These are phyloP conservation scores for Clarias magur DNA, from an alignment of 2,113 vertebrate genomes.

Conservation along the genomic window DNA sequence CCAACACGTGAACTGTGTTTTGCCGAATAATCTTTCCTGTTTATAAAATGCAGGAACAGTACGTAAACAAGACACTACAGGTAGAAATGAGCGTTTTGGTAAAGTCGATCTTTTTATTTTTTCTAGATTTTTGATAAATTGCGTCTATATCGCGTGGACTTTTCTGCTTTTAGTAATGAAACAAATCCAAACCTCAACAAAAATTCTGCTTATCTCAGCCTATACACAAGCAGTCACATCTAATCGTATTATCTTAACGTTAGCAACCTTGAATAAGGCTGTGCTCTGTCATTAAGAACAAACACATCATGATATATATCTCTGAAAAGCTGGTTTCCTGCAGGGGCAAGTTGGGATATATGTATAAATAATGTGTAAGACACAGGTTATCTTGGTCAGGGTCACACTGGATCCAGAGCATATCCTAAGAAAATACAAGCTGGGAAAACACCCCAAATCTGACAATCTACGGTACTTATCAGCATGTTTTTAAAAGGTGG, in stretches of 20 bases:
- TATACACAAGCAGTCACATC: background rate
- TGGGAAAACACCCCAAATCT: background rate
- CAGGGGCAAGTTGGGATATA: background rate
- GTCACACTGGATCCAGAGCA: background rate
- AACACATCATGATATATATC: background rate
- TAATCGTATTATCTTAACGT: background rate
- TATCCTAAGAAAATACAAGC: background rate
- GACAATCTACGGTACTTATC: background rate
- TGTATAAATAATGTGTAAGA: background rate
- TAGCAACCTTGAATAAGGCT: slow-evolving; percentile 13
- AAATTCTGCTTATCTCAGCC: background rate
- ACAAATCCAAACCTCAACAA: background rate
- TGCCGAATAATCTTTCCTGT: background rate
- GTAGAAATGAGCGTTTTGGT: background rate
- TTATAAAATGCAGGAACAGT: background rate
- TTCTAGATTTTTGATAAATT: background rate
- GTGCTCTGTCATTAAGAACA: background rate
- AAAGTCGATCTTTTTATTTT: background rate
- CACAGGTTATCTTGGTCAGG: background rate
- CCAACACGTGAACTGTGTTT: background rate
- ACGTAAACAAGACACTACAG: background rate
- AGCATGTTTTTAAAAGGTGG: background rate
- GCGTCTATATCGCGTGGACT: background rate
- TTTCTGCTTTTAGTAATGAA: background rate
- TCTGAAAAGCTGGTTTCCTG: background rate